Evolutionary conservation across 2,797 vertebrate genomes (phyloP).

Genomic region (Poliocrania exsul): DNA sequence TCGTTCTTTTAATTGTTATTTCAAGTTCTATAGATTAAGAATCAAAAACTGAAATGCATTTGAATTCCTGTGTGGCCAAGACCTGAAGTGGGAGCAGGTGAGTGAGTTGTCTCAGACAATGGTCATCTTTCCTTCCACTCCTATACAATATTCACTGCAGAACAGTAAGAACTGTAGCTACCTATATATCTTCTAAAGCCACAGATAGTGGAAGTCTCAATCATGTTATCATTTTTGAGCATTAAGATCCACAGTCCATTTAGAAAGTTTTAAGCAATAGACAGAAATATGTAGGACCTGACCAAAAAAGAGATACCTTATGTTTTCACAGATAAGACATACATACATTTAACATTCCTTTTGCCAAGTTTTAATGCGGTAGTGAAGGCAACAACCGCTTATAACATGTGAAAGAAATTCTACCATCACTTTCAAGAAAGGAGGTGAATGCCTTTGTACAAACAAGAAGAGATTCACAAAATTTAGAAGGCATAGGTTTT

Average conservation of each 20-base stretch:
- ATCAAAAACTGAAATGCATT: background rate
- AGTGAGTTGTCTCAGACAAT: background rate
- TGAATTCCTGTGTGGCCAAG: background rate
- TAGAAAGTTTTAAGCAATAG: background rate
- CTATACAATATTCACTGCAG: background rate
- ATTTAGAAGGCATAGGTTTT: background rate
- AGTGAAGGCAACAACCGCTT: background rate
- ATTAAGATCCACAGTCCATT: background rate
- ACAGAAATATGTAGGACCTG: background rate
- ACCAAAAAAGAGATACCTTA: background rate
- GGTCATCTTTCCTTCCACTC: background rate
- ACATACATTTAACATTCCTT: background rate
- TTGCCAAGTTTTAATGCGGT: fast-evolving
- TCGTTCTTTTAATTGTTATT: background rate
- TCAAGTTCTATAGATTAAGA: background rate
- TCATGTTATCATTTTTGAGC: background rate
- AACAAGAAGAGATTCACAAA: background rate
- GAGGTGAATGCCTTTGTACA: background rate
- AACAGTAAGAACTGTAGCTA: background rate
- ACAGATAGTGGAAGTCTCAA: background rate
- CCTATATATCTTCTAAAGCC: background rate
- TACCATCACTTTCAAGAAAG: background rate
- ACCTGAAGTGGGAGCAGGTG: background rate
- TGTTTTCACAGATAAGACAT: background rate
- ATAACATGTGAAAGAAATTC: background rate